Evolutionary conservation across 2,888 invertebrate species (phyloP).

Genomic region (Lepas anatifera): DNA sequence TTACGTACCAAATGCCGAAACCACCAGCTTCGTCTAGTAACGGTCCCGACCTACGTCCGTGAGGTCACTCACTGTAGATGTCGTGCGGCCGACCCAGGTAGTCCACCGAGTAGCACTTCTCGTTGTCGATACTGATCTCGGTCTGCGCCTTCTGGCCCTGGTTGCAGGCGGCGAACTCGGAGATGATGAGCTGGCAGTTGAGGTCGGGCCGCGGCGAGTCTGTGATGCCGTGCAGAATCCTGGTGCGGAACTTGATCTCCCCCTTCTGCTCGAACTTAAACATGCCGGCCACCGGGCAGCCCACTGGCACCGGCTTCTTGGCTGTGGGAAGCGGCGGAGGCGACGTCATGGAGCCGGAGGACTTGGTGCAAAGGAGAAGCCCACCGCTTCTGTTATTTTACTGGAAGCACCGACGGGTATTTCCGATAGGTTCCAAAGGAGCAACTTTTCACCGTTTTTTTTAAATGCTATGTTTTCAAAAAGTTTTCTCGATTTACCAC

Average conservation of each 20-base stretch:
- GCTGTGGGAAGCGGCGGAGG: conserved; percentile 35
- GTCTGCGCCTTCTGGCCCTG: conserved; percentile 61
- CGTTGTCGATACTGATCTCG: conserved; percentile 85
- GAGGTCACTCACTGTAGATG: conserved; percentile 57
- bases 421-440: no score
- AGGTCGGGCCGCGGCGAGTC: conserved; percentile 83
- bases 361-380: no score
- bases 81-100: conserved; percentile 87
- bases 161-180: conserved; percentile 91
- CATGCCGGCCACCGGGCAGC: conserved; percentile 93
- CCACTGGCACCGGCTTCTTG: conserved; percentile 78
- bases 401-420: no score
- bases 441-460: no score
- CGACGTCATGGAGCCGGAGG: neutral
- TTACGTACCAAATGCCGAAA: no score
- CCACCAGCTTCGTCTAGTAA: no score
- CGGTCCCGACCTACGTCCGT: no score
- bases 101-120: conserved; percentile 92
- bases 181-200: conserved; percentile 83
- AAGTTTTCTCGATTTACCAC: no score
- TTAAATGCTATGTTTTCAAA: no score
- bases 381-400: no score
- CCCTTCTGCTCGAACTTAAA: conserved; percentile 86
- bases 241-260: conserved; percentile 79
- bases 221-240: conserved; percentile 92